phyloP scores from a whole-genome alignment of 2,797 vertebrate genomes.

The Pogonophryne albipinna region DNA sequence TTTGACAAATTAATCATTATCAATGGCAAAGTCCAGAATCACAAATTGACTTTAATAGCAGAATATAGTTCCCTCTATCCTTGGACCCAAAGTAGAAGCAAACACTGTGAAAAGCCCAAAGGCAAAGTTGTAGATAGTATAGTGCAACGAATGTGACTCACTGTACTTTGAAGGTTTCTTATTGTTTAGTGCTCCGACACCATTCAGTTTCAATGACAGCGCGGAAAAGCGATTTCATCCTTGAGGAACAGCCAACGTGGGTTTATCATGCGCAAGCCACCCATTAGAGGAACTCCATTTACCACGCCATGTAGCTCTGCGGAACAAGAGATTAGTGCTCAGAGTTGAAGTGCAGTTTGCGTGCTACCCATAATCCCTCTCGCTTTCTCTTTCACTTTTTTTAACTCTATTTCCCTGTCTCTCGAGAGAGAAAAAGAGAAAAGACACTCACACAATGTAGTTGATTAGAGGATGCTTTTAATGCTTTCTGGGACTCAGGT shows the following conservation, averaged over 20 bases:
- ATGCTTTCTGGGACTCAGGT: slow-evolving; percentile 83
- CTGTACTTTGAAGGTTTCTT: slow-evolving; percentile 66
- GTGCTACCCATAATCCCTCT: slow-evolving; percentile 51
- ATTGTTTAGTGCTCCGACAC: slow-evolving; percentile 50
- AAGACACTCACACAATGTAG: slow-evolving; percentile 78
- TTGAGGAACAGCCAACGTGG: slow-evolving; percentile 71
- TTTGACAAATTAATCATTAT: not conserved
- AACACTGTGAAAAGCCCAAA: not conserved
- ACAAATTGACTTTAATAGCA: not conserved
- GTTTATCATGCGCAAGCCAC: slow-evolving; percentile 51
- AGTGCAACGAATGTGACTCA: slow-evolving; percentile 43
- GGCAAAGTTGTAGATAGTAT: too few species aligned
- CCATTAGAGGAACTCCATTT: slow-evolving; percentile 77
- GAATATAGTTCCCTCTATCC: not conserved
- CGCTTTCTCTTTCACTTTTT: slow-evolving; percentile 42
- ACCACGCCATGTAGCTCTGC: slow-evolving; percentile 53
- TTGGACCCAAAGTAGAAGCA: not conserved
- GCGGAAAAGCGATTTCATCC: slow-evolving; percentile 77
- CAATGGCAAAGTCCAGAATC: not conserved
- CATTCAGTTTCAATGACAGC: not conserved
- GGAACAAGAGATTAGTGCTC: slow-evolving; percentile 76
- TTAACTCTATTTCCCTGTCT: slow-evolving; percentile 41
- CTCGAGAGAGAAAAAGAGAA: slow-evolving; percentile 19
- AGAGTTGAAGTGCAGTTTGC: slow-evolving; percentile 67
- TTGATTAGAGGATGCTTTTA: slow-evolving; percentile 86